A percentile compares a stretch with the other conserved stretches of the same genome.
phyloP scores from a whole-genome alignment of 2,888 invertebrate species.

The Linnaemya tessellans region DNA sequence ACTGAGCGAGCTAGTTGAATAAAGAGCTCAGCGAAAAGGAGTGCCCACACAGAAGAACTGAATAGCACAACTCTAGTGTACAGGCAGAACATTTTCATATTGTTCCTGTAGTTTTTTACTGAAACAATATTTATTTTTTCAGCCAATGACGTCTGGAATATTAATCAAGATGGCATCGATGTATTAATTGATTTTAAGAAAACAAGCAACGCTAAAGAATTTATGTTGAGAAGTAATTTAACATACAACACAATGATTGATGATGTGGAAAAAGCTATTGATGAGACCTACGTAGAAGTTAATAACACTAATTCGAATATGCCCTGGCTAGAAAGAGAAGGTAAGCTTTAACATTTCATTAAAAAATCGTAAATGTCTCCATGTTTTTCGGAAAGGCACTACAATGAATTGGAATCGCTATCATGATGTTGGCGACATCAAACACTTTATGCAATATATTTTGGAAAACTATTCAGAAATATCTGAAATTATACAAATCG shows the following conservation, averaged over 20 bases:
- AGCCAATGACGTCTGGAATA: constrained; percentile 82
- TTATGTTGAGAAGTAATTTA: constrained; percentile 86
- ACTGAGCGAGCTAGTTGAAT: too few relatives aligned
- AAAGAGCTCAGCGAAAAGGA: too few relatives aligned
- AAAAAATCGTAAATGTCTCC: background rate
- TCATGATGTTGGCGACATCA: constrained; percentile 87
- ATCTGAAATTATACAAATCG: constrained; percentile 89
- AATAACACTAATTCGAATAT: constrained; percentile 86
- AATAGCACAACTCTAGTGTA: too few relatives aligned
- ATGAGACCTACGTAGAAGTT: constrained; percentile 85
- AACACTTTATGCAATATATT: constrained; percentile 88
- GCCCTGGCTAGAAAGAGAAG: constrained; percentile 79
- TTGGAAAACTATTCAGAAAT: constrained; percentile 88
- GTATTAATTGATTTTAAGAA: constrained; percentile 86
- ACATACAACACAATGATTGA: constrained; percentile 88
- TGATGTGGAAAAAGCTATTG: constrained; percentile 90
- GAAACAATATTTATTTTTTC: constrained; percentile 26
- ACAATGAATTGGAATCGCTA: constrained; percentile 90
- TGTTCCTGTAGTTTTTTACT: too few relatives aligned
- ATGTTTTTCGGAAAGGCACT: constrained; percentile 72
- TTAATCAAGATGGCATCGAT: constrained; percentile 85
- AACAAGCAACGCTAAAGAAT: constrained; percentile 85
- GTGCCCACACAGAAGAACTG: too few relatives aligned
- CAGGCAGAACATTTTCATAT: too few relatives aligned
- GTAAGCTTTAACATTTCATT: constrained; percentile 55